phyloP scores from a whole-genome alignment of 2,888 invertebrate genomes.

The Hyposoter dolosus region DNA sequence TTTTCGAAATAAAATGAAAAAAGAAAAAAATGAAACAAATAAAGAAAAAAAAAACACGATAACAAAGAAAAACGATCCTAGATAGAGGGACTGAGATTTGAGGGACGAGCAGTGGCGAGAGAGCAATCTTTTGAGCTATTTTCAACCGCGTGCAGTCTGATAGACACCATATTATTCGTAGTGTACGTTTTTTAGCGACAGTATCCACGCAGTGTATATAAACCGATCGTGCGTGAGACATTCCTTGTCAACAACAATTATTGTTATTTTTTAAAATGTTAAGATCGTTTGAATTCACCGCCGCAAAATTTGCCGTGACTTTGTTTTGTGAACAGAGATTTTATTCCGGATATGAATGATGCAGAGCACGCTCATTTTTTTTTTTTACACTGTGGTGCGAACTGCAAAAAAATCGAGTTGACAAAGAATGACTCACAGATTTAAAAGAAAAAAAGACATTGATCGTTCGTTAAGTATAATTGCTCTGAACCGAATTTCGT shows the following conservation, averaged over 20 bases:
- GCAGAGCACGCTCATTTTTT: not conserved
- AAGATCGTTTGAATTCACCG: not conserved
- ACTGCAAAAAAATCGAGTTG: not conserved
- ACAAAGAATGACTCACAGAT: slow-evolving; percentile 18
- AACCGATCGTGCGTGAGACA: slow-evolving; percentile 21
- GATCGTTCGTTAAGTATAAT: slow-evolving; percentile 9
- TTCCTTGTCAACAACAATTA: slow-evolving; percentile 25
- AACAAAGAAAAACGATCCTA: slow-evolving; percentile 59
- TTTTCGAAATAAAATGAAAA: slow-evolving; percentile 75
- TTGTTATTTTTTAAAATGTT: not conserved
- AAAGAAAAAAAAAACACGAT: not conserved
- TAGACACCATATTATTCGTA: slow-evolving; percentile 36
- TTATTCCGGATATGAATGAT: not conserved
- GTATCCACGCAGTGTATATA: slow-evolving; percentile 73
- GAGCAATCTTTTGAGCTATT: slow-evolving; percentile 77
- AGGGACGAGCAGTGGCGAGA: slow-evolving; percentile 72
- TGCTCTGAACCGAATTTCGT: not conserved
- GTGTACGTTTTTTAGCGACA: slow-evolving; percentile 74
- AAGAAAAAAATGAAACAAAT: not conserved
- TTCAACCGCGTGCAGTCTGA: slow-evolving; percentile 77
- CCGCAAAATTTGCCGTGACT: not conserved
- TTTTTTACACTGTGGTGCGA: too few relatives aligned
- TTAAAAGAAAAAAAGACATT: not conserved
- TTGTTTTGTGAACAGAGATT: not conserved
- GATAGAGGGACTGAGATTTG: slow-evolving; percentile 43